Percentiles rank a stretch among this genome's conserved stretches.
phyloP scores from a whole-genome alignment of 2,113 vertebrate genomes.

The Charina bottae region DNA sequence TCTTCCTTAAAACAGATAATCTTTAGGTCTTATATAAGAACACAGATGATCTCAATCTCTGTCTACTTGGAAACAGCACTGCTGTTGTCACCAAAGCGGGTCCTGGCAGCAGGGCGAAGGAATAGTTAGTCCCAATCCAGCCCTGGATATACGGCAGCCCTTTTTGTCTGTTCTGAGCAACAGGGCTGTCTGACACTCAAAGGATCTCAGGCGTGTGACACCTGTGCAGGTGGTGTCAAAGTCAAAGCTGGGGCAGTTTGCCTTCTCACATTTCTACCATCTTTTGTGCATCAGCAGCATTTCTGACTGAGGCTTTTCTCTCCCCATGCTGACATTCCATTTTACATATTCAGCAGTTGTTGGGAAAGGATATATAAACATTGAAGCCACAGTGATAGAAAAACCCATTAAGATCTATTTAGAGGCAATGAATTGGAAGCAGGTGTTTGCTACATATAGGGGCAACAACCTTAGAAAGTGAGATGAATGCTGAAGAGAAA shows the following conservation, averaged over 20 bases:
- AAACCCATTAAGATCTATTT: constrained; percentile 66
- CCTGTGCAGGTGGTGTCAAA: background rate
- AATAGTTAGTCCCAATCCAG: background rate
- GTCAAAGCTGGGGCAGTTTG: background rate
- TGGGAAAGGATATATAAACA: constrained; percentile 45
- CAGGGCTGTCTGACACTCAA: background rate
- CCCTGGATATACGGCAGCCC: background rate
- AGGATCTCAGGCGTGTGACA: background rate
- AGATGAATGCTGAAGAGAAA: constrained; percentile 60
- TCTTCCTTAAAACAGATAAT: background rate
- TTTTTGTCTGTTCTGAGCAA: background rate
- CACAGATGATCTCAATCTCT: background rate
- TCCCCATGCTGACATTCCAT: constrained; percentile 12
- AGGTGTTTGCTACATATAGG: constrained; percentile 67
- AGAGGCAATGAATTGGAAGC: constrained; percentile 68
- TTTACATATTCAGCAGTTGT: constrained; percentile 45
- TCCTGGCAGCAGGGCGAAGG: background rate
- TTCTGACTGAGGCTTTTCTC: constrained; percentile 18
- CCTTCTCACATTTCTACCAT: background rate
- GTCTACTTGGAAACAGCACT: background rate
- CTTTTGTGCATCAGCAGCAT: constrained; percentile 13
- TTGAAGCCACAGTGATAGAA: constrained; percentile 57
- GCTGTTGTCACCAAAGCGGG: background rate
- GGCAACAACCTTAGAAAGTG: constrained; percentile 52
- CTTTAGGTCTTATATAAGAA: background rate